Percentiles rank a stretch among this genome's conserved stretches.
phyloP scores from a whole-genome alignment of 2,797 vertebrate species.

The Chelon auratus region DNA sequence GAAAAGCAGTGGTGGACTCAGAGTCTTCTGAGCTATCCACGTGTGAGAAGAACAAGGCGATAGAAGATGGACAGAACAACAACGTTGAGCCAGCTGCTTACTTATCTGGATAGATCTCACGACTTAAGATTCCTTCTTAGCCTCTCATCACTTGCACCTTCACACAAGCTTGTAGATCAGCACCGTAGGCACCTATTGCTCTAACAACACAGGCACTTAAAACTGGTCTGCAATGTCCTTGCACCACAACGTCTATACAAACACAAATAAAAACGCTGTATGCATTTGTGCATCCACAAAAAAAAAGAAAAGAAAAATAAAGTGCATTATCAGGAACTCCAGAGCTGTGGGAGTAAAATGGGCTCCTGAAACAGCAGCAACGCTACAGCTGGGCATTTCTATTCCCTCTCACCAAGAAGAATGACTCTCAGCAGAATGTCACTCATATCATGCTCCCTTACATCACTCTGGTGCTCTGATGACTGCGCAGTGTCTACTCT shows the following conservation, averaged over 20 bases:
- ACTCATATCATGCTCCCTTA: constrained; percentile 24
- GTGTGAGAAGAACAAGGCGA: constrained; percentile 81
- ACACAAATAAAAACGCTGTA: constrained; percentile 38
- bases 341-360: constrained; percentile 23
- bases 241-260: constrained; percentile 25
- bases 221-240: constrained; percentile 33
- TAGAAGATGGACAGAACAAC: constrained; percentile 88
- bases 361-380: constrained; percentile 47
- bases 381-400: constrained; percentile 20
- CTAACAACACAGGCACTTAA: constrained; percentile 50
- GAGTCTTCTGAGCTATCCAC: constrained; percentile 73
- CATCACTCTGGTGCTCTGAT: constrained; percentile 60
- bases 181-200: constrained; percentile 45
- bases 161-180: constrained; percentile 67
- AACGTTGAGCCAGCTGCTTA: constrained; percentile 73
- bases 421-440: constrained; percentile 34
- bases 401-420: constrained; percentile 34
- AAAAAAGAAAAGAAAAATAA: neutral
- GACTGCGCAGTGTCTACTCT: constrained; percentile 39
- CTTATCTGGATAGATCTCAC: constrained; percentile 77
- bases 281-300: constrained; percentile 34
- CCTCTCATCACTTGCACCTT: constrained; percentile 45
- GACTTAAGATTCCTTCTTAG: neutral
- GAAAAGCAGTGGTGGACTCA: constrained; percentile 70
- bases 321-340: constrained; percentile 6